Percentiles rank a stretch among this genome's conserved stretches.
Conservation (phyloP, 2,888 invertebrate species). For the Sthenelais limicola region DNA sequence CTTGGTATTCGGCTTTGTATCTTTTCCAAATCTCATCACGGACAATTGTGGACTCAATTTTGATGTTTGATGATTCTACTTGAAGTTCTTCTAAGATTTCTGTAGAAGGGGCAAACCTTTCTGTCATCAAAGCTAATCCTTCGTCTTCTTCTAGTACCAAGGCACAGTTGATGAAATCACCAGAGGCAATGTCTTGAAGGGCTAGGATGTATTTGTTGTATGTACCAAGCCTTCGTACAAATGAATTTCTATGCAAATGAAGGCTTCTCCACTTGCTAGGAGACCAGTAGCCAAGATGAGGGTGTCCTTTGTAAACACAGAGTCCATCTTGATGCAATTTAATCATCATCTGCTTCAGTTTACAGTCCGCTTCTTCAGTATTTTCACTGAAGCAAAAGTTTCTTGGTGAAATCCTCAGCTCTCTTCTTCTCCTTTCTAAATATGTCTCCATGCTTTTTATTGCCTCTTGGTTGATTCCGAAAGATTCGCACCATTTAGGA, state of each 20-base stretch:
- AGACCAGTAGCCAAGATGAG: slow-evolving; percentile 8
- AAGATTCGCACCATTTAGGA: not conserved
- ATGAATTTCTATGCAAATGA: not conserved
- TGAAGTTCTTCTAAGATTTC: too few species aligned
- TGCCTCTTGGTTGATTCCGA: not conserved
- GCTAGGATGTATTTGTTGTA: slow-evolving; percentile 2
- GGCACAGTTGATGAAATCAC: slow-evolving; percentile 1
- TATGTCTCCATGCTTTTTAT: slow-evolving; percentile 12
- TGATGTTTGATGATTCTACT: too few species aligned
- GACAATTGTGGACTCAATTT: too few species aligned
- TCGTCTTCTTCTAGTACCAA: too few species aligned
- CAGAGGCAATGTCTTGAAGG: slow-evolving; percentile 3
- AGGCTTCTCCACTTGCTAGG: slow-evolving; percentile 17
- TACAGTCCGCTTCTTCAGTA: not conserved
- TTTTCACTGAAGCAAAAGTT: not conserved
- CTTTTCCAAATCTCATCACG: too few species aligned
- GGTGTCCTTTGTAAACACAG: slow-evolving; percentile 17
- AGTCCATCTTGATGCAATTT: slow-evolving; percentile 10
- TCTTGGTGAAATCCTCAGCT: not conserved
- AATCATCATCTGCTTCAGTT: not conserved
- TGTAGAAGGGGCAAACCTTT: too few species aligned
- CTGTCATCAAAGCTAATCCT: too few species aligned
- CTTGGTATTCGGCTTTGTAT: too few species aligned
- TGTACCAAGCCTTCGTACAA: not conserved
- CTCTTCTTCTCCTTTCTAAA: not conserved